phyloP scores from a whole-genome alignment of 2,888 invertebrate genomes.

The Dione juno region DNA sequence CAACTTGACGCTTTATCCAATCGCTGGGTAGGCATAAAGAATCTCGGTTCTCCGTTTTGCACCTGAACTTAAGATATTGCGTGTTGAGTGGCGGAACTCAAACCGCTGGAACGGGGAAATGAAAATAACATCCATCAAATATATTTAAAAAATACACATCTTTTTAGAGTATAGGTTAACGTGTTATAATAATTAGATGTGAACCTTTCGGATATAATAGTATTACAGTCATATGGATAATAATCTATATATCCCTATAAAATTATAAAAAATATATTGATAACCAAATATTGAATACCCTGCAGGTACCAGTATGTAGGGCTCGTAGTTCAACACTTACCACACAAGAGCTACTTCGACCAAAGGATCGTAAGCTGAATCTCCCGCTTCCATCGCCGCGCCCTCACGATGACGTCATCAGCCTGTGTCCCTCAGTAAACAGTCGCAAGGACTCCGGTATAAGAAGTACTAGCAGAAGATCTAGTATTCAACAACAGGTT shows the following conservation, averaged over 20 bases:
- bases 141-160: too few relatives aligned
- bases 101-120: too few relatives aligned
- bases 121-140: too few relatives aligned
- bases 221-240: not conserved
- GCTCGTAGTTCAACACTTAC: constrained; percentile 79
- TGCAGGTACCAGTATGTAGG: constrained; percentile 60
- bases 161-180: too few relatives aligned
- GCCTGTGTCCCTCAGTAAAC: constrained; percentile 89
- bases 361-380: constrained; percentile 72
- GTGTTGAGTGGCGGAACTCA: too few relatives aligned
- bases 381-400: constrained; percentile 70
- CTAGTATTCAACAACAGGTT: constrained; percentile 94
- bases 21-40: too few relatives aligned
- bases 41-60: too few relatives aligned
- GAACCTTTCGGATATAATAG: not conserved
- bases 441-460: constrained; percentile 95
- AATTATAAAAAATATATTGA: not conserved
- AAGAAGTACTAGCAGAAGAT: constrained; percentile 91
- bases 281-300: not conserved
- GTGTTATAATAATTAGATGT: too few relatives aligned
- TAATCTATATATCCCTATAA: too few relatives aligned
- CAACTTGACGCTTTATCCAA: too few relatives aligned
- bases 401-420: constrained; percentile 85
- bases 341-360: constrained; percentile 68
- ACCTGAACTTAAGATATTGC: too few relatives aligned